Evolutionary conservation across 2,113 vertebrate genomes (phyloP).

Genomic region (Hypocryptadius cinnamomeus): DNA sequence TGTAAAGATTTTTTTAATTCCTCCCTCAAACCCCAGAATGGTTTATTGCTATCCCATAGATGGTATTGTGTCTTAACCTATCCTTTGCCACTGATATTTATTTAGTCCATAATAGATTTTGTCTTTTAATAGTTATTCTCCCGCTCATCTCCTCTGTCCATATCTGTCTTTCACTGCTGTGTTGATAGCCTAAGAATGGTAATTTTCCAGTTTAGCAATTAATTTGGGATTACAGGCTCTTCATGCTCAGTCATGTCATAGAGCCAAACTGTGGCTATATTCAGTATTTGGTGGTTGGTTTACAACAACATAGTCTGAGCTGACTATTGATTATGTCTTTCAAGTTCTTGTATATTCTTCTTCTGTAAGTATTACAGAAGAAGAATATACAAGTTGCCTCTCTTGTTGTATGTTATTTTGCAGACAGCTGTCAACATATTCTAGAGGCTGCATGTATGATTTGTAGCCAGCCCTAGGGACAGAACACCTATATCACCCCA

Average conservation of each 20-base stretch:
- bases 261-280: neutral
- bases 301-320: neutral
- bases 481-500: neutral
- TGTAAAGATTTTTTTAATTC: neutral
- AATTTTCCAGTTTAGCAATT: neutral
- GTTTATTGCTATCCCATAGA: neutral
- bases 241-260: neutral
- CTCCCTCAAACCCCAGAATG: neutral
- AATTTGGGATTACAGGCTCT: neutral
- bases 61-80: neutral
- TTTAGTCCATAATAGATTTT: neutral
- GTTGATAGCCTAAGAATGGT: neutral
- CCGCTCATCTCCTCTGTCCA: neutral
- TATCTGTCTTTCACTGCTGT: neutral
- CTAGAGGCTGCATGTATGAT: neutral
- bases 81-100: neutral
- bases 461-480: neutral
- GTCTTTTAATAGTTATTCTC: neutral
- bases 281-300: neutral
- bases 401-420: neutral
- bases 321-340: neutral
- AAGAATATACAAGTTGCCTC: too few species aligned
- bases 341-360: neutral
- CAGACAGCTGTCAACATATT: neutral
- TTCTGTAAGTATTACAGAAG: neutral